A percentile compares a stretch with the other conserved stretches of the same genome.
These are phyloP conservation scores for Atopsyche davidsoni DNA, from an alignment of 1,140 invertebrate species.

Conservation along the genomic window DNA sequence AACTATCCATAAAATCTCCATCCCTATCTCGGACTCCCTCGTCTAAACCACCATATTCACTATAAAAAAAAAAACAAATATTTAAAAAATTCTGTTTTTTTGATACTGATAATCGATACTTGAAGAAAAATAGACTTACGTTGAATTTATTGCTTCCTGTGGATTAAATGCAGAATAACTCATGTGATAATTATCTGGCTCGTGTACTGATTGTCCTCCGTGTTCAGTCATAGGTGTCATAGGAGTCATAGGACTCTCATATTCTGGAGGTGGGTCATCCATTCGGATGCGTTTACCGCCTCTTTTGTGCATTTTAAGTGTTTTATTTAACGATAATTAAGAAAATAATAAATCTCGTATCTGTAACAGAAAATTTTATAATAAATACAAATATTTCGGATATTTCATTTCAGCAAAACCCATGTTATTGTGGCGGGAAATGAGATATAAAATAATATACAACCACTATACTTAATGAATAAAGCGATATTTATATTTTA, in stretches of 20 bases:
- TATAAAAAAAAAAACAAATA: constrained; percentile 13
- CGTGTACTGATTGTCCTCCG: constrained; percentile 43
- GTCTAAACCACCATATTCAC: constrained; percentile 21
- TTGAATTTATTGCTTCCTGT: constrained; percentile 19
- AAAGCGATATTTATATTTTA: too few species aligned
- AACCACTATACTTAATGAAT: too few species aligned
- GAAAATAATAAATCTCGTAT: too few species aligned
- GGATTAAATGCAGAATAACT: constrained; percentile 41
- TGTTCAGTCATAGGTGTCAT: constrained; percentile 49
- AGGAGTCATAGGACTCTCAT: constrained; percentile 74
- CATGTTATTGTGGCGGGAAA: too few species aligned
- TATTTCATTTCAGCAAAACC: too few species aligned
- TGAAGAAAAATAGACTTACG: constrained; percentile 16
- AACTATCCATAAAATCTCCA: constrained; percentile 21
- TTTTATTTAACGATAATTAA: neutral
- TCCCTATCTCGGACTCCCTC: constrained; percentile 12
- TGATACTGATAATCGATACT: neutral
- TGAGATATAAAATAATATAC: too few species aligned
- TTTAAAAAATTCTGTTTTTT: too few species aligned
- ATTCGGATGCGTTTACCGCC: constrained; percentile 85
- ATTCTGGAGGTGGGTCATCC: constrained; percentile 84
- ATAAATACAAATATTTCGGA: too few species aligned
- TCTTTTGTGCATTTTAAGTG: constrained; percentile 62
- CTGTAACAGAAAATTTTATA: too few species aligned
- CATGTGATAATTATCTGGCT: constrained; percentile 38